Base-by-base conservation (phyloP, 2,113 vertebrate species). In the Theristicus caerulescens region DNA sequence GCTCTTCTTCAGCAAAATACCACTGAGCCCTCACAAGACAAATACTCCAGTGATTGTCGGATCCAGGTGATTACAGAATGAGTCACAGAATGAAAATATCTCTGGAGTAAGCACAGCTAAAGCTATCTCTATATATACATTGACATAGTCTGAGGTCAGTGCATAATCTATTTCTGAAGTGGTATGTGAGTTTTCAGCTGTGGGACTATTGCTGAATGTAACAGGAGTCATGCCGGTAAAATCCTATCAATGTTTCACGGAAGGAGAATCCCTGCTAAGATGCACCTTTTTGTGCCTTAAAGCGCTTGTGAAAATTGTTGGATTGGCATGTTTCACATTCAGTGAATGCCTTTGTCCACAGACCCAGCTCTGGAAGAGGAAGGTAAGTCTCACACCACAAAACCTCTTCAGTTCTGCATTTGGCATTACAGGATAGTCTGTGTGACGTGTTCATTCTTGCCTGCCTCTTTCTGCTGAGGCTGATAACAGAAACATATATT, bases 401-500 rank as follows among this genome's bases (percentile, higher is more conserved):
- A 93, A 70, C 25, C 67, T 80, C 76, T 88, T 82, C 82, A 80
- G 82, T 85, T 92, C 84, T 94, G 66, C 66, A 72, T 84, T 93
- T 91, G 70, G 81, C 62, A 66, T 77, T 94, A 80, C 51, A 80
- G 66, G 66, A 47, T 77, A 93, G 84, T 55, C 91, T 55, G 70
- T 51, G 70, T 0, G 18, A 91, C 6, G 6, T 70, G 58, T 54
- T 93, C 91, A 70, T 91, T 80, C 81, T 77, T 91, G 74, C 70
- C 54, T 95, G 78, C 34, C 74, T 96, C 65, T 88, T 85, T 93
- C 73, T 88, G 86, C 81, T 82, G 59, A 90, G 70, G 38, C n/a
- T 90, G 91, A 89, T 95, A 95, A 87, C 73, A 94, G 93, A 77
- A 95, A 94, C 18, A 49, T 42, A 42, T 54, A 85, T 91, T 95